These are phyloP conservation scores for Motacilla alba DNA, from an alignment of 2,113 vertebrate species.

Conservation along the genomic window DNA sequence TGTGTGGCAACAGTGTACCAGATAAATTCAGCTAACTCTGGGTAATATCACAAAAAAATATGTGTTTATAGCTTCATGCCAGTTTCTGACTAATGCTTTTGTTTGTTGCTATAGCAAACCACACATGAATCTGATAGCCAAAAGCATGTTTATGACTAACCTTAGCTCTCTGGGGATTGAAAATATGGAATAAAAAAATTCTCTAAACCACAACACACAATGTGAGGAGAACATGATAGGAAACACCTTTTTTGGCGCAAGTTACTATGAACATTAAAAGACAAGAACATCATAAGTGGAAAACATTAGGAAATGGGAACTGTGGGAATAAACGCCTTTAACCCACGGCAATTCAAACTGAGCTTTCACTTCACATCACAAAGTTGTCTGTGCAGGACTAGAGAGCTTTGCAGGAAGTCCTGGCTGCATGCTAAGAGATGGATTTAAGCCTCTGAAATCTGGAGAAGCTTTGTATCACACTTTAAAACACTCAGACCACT, in stretches of 20 bases:
- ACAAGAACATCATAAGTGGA: constrained; percentile 38
- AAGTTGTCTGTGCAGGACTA: background rate
- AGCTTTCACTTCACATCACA: background rate
- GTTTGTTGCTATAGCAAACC: constrained; percentile 73
- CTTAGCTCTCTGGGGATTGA: constrained; percentile 53
- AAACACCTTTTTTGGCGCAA: constrained; percentile 59
- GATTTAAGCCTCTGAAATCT: constrained; percentile 1
- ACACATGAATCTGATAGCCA: constrained; percentile 56
- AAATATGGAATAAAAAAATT: constrained; percentile 13
- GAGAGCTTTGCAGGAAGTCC: background rate
- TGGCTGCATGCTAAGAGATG: background rate
- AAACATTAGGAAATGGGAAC: constrained; percentile 53
- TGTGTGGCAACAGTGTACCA: constrained; percentile 46
- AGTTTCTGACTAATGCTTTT: constrained; percentile 72
- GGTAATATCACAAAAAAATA: constrained; percentile 59
- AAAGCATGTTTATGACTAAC: constrained; percentile 63
- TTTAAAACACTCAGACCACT: background rate
- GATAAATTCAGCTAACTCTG: constrained; percentile 65
- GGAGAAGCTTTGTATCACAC: background rate
- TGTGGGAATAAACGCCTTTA: constrained; percentile 8
- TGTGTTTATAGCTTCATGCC: constrained; percentile 65
- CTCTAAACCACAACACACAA: constrained; percentile 7
- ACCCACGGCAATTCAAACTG: background rate
- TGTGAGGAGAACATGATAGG: constrained; percentile 45
- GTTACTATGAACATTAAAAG: background rate